Evolutionary conservation across 2,888 invertebrate species (phyloP), one percentile per base, ranked within the genome.

Genomic region (Frankliniella intonsa): DNA sequence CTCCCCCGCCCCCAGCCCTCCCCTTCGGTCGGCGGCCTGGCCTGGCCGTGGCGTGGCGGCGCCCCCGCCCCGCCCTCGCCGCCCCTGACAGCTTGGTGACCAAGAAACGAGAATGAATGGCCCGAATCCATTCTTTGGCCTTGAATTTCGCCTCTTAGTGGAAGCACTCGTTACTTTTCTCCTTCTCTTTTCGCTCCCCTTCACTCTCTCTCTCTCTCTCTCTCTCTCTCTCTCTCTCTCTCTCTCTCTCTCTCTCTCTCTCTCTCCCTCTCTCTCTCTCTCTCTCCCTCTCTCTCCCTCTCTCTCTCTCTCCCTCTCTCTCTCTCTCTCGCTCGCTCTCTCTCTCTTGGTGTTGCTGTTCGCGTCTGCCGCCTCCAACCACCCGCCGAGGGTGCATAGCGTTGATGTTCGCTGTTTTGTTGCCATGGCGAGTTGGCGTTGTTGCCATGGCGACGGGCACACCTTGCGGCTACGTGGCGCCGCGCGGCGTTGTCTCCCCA

Each of bases 71-170:
- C 3, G 10, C 22, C 55, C 55, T 1, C 55, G 3, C 14, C 62
- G 5, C 62, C 62, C 62, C 69, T 76, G 69, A n/a, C 69, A 76
- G 69, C 69, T 12, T 25, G 69, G 25, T 25, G 69, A 76, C 69
- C 69, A 25, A 22, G 69, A 25, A 76, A 76, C 69, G 69, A 76
- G 69, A 76, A 76, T 25, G 69, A 22, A 76, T 76, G 69, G 69
- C 22, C 69, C 69, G 69, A 76, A 76, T 76, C 69, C 69, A 76
- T 76, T 76, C 69, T 25, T 5, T 76, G 69, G 25, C 69, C 69
- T 76, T 76, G 69, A 76, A 76, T 25, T 76, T 22, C 69, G 25
- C 25, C 22, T 69, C 69, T 76, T 76, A n/a, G 22, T 55, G 55
- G 55, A 55, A 55, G 55, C 69, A 25, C 69, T 12, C 25, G 25